A percentile compares a stretch with the other conserved stretches of the same genome.
These are phyloP conservation scores for Sclerurus mexicanus DNA, from an alignment of 2,113 vertebrate species.

Conservation along the genomic window DNA sequence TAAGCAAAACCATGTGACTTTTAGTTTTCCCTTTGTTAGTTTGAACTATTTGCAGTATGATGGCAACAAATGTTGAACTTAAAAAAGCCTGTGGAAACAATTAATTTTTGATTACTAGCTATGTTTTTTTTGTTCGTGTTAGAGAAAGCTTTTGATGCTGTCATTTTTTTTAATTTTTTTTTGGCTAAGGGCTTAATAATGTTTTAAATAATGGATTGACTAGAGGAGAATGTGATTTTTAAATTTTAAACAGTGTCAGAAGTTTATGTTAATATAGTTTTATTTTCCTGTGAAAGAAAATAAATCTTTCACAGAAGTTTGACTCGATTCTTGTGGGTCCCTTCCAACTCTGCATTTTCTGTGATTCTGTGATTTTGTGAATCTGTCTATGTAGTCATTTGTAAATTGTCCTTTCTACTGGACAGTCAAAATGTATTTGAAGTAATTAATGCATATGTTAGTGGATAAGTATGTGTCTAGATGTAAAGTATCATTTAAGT, in stretches of 20 bases:
- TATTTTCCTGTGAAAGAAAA: constrained; percentile 44
- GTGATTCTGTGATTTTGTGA: background rate
- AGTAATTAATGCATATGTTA: background rate
- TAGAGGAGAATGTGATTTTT: constrained; percentile 64
- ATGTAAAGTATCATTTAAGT: background rate
- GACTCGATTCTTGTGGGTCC: background rate
- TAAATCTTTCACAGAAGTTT: background rate
- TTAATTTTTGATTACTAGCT: constrained; percentile 58
- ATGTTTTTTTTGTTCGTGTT: constrained; percentile 65
- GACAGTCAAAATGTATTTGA: background rate
- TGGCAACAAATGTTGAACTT: constrained; percentile 47
- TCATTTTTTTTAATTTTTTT: constrained; percentile 67
- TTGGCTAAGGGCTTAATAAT: constrained; percentile 55
- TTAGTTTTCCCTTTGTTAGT: constrained; percentile 2
- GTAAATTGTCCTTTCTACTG: background rate
- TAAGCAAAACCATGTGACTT: background rate
- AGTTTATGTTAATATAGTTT: background rate
- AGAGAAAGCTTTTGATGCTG: constrained; percentile 58
- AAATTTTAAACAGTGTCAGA: constrained; percentile 5
- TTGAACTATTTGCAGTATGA: background rate
- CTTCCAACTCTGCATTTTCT: background rate
- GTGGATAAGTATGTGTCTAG: background rate
- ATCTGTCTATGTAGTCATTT: background rate
- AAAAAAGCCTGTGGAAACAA: constrained; percentile 56
- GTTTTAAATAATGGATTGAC: constrained; percentile 74